These are phyloP conservation scores for Micromesistius poutassou DNA, from an alignment of 2,797 vertebrate genomes.

Conservation along the genomic window DNA sequence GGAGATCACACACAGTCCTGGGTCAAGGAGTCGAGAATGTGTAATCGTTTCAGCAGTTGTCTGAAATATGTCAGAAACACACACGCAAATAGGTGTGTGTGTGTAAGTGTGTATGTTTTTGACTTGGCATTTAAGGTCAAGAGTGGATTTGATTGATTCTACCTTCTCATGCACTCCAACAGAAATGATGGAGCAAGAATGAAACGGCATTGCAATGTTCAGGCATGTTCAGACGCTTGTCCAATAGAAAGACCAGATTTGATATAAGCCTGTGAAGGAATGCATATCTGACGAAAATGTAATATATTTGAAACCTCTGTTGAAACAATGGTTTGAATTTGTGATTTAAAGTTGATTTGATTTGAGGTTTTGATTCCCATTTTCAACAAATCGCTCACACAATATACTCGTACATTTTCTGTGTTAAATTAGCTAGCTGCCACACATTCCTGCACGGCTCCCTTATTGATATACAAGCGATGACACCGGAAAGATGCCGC, in stretches of 20 bases:
- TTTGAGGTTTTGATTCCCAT: no score
- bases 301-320: no score
- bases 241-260: background rate
- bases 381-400: no score
- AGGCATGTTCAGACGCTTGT: background rate
- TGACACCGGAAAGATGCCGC: conserved; percentile 4
- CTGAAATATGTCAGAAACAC: background rate
- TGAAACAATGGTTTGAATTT: no score
- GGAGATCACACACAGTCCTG: background rate
- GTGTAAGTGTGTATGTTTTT: background rate
- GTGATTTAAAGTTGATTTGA: no score
- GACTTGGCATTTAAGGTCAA: background rate
- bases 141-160: background rate
- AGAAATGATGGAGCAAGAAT: background rate
- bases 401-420: no score
- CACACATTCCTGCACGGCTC: background rate
- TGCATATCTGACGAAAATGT: no score
- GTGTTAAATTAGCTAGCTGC: no score
- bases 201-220: background rate
- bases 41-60: background rate
- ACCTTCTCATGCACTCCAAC: background rate
- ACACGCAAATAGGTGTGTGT: background rate
- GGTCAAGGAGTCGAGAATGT: background rate
- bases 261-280: background rate
- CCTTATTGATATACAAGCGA: background rate